Base-by-base conservation (phyloP, 2,113 vertebrate species). In the Pituophis catenifer region DNA sequence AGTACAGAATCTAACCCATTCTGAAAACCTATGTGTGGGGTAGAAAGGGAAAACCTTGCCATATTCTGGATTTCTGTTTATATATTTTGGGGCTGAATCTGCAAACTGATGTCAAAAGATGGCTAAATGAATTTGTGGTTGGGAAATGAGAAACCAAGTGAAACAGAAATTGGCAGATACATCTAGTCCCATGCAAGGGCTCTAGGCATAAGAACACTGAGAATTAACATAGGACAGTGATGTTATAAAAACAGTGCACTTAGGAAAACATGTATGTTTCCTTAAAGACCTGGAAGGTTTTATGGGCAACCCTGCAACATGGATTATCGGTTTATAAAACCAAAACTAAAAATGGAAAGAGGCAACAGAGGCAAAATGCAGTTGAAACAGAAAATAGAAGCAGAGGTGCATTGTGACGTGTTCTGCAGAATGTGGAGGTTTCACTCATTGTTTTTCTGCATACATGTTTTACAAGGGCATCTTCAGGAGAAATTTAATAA, bases 1-100 rank as follows among this genome's bases (percentile, higher is more conserved):
- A 86, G 97, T 95, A 93, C 95, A 97, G 86, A 96, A 94, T 95
- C 97, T 97, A 97, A 97, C 98, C 97, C 97, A 96, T 93, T 88
- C 87, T 12, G 93, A 90, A 48, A 94, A 96, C 96, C 17, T 54
- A 48, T 65, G 6, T 23, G 55, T 44, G 96, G 92, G 95, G 17
- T 95, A 94, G 55, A 70, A 85, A 90, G 59, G 87, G 91, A 90
- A 50, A 81, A 81, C 33, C 70, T 81, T 81, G 70, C 70, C 70
- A 38, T 38, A 38, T 81, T 81, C 33, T 44, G 75, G 33, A 81
- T 44, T 81, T 81, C 19, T 81, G 75, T 44, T 81, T 81, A 81
- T 81, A 81, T 44, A 10, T 81, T 44, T 81, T 81, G 8, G 8
- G 75, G 17, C 33, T 81, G 75, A 81, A 81, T 81, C 17, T 81